Evolutionary conservation across 2,113 vertebrate genomes (phyloP).

Genomic region (Scalopus aquaticus): DNA sequence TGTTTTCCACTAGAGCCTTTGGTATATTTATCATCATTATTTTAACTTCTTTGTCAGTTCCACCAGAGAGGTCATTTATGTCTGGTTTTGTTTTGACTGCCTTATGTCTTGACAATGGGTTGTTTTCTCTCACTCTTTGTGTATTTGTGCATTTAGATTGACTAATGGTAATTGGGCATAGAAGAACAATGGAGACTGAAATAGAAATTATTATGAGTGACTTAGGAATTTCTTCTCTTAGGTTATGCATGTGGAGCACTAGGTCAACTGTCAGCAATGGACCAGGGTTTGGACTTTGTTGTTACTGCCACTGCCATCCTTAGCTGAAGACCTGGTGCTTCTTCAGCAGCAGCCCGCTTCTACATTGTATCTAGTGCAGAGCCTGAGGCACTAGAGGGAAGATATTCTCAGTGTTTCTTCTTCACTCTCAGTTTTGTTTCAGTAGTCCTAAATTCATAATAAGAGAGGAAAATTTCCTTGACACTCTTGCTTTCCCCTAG

Average conservation of each 20-base stretch:
- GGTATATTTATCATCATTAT: not conserved
- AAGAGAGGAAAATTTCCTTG: not conserved
- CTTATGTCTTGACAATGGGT: not conserved
- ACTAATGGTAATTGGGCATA: not conserved
- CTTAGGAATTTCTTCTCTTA: not conserved
- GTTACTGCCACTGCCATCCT: not conserved
- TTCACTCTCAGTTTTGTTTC: not conserved
- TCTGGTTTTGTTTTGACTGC: not conserved
- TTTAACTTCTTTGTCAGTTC: not conserved
- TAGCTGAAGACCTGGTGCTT: not conserved
- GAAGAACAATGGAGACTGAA: not conserved
- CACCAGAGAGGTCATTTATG: not conserved
- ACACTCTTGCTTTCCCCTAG: not conserved
- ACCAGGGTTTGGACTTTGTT: not conserved
- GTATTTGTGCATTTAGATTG: not conserved
- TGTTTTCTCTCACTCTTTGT: not conserved
- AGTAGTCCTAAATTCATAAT: not conserved
- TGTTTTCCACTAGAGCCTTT: not conserved
- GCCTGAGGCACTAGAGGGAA: not conserved
- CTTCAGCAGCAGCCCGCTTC: not conserved
- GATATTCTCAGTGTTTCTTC: not conserved
- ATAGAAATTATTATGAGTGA: not conserved
- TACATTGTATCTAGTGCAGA: not conserved
- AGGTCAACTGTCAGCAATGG: not conserved
- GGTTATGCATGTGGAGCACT: not conserved